Conservation (phyloP, 37 sponge, comb jelly and placozoan species). For the Halisarca cf. caerulea region DNA sequence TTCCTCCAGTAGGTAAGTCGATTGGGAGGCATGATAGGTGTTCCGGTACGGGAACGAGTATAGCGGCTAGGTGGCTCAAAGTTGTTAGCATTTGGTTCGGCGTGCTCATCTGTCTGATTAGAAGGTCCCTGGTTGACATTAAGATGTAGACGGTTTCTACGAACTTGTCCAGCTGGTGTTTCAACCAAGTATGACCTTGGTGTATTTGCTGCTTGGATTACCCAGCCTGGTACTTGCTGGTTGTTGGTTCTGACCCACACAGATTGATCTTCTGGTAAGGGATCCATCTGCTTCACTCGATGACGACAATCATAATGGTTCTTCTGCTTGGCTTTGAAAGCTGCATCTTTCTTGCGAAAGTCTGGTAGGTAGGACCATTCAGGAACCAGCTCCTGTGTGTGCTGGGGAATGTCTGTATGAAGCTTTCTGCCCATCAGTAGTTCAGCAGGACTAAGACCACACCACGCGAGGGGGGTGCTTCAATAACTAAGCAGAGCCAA, state of each 20-base stretch:
- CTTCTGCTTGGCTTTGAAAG: slow-evolving; percentile 33
- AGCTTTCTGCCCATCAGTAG: slow-evolving; percentile 45
- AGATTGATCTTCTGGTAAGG: slow-evolving; percentile 19
- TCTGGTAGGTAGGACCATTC: slow-evolving; percentile 42
- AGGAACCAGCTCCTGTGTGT: slow-evolving; percentile 23
- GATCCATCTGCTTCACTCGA: not conserved
- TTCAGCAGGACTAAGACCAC: too few species aligned
- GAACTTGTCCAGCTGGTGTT: slow-evolving; percentile 34
- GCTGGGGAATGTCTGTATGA: slow-evolving; percentile 44
- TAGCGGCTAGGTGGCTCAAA: too few species aligned
- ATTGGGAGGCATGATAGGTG: too few species aligned
- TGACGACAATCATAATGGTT: slow-evolving; percentile 39
- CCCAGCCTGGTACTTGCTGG: too few species aligned
- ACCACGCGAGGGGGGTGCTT: too few species aligned
- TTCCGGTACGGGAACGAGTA: too few species aligned
- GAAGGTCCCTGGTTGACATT: too few species aligned
- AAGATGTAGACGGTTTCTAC: slow-evolving; percentile 28
- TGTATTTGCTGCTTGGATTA: too few species aligned
- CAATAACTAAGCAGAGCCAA: too few species aligned
- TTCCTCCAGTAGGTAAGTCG: too few species aligned
- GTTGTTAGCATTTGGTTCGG: too few species aligned
- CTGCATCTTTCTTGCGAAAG: slow-evolving; percentile 7
- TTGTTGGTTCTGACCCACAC: slow-evolving; percentile 44
- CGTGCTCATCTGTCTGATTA: too few species aligned
- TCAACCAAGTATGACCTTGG: slow-evolving; percentile 27